Evolutionary conservation across 2,113 vertebrate species (phyloP).

Genomic region (Tachuris rubrigastra): DNA sequence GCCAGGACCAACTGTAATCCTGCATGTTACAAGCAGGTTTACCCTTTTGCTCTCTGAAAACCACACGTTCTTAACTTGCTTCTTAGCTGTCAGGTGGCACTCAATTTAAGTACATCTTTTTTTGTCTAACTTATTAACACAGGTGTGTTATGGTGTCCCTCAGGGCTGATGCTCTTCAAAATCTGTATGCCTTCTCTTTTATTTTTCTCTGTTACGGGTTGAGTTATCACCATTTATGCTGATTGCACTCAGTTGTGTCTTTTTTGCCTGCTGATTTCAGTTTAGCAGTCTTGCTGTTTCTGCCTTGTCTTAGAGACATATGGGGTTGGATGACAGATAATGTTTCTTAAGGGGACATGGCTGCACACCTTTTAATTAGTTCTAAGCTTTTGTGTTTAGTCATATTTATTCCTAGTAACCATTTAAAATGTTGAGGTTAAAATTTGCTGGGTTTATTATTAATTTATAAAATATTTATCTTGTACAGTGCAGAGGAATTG

Average conservation of each 20-base stretch:
- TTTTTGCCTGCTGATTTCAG: conserved; percentile 60
- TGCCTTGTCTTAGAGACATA: conserved; percentile 55
- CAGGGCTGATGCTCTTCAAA: conserved; percentile 28
- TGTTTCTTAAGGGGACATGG: conserved; percentile 29
- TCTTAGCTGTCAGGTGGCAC: not conserved
- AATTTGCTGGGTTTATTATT: not conserved
- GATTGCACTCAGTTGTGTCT: conserved; percentile 46
- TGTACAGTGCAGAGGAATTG: not conserved
- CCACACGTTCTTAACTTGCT: not conserved
- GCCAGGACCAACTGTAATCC: not conserved
- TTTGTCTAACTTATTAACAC: conserved; percentile 40
- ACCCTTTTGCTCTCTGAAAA: not conserved
- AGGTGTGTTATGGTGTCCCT: conserved; percentile 57
- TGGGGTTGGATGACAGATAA: conserved; percentile 33
- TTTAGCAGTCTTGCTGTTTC: conserved; percentile 56
- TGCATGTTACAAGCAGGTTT: fast-evolving
- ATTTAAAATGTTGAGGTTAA: not conserved
- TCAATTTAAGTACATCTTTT: conserved; percentile 32
- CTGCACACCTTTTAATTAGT: conserved; percentile 38
- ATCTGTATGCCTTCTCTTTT: not conserved
- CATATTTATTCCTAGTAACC: not conserved
- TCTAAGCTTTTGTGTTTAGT: not conserved
- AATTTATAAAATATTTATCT: not conserved
- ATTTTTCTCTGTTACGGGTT: conserved; percentile 50
- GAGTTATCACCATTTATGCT: conserved; percentile 49